A percentile compares a stretch with the other conserved stretches of the same genome.
phyloP scores from a whole-genome alignment of 2,888 invertebrate species.

The Ophraella communa region DNA sequence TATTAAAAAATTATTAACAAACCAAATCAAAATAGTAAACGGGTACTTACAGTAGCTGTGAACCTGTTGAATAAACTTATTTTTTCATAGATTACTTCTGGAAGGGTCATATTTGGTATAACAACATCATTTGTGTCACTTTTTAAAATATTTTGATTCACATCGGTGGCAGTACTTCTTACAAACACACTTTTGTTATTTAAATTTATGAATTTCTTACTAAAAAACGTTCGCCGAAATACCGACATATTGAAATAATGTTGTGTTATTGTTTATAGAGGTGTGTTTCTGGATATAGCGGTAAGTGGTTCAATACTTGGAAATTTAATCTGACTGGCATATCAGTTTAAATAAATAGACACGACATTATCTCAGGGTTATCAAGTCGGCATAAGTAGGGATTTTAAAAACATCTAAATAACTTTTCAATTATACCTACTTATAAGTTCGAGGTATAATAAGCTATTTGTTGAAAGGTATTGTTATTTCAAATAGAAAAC shows the following conservation, averaged over 20 bases:
- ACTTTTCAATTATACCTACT: neutral
- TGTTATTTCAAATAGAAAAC: too few relatives aligned
- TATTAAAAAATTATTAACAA: too few relatives aligned
- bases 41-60: conserved; percentile 48
- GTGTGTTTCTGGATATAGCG: neutral
- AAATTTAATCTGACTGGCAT: neutral
- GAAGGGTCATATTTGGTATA: conserved; percentile 62
- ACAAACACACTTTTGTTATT: conserved; percentile 3
- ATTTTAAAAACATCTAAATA: neutral
- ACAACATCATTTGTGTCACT: conserved; percentile 62
- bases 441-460: too few relatives aligned
- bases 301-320: neutral
- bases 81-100: conserved; percentile 62
- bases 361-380: neutral
- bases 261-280: neutral
- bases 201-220: conserved; percentile 1
- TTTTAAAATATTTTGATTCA: conserved; percentile 41
- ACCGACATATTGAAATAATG: conserved; percentile 10
- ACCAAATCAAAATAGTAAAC: too few relatives aligned
- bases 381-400: neutral
- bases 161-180: conserved; percentile 3
- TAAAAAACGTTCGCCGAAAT: conserved; percentile 2
- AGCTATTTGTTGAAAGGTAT: too few relatives aligned
- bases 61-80: conserved; percentile 62
- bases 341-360: neutral